Percentiles rank a stretch among this genome's conserved stretches.
These are phyloP conservation scores for Hirtodrosophila trivittata DNA, from an alignment of 2,888 invertebrate species.

Conservation along the genomic window DNA sequence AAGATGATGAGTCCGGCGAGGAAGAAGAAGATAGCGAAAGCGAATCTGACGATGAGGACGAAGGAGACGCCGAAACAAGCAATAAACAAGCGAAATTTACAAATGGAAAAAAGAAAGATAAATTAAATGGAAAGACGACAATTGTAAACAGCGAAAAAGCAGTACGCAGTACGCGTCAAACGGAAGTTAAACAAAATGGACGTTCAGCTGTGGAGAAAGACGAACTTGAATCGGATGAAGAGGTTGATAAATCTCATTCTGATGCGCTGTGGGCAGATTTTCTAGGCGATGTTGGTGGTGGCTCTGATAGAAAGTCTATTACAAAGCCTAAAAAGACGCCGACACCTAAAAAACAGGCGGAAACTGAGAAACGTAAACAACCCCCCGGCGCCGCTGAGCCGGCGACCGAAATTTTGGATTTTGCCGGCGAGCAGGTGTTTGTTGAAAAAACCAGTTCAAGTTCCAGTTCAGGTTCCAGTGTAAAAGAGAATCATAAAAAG, in stretches of 20 bases:
- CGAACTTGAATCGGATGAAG: conserved; percentile 84
- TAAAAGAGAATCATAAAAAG: conserved; percentile 66
- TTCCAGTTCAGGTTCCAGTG: conserved; percentile 73
- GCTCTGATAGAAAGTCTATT: conserved; percentile 23
- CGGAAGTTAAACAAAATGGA: conserved; percentile 31
- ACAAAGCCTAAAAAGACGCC: conserved; percentile 30
- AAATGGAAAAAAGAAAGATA: conserved; percentile 35
- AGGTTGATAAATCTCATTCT: conserved; percentile 87
- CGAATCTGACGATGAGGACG: conserved; percentile 55
- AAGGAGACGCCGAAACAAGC: conserved; percentile 11
- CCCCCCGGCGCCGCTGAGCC: conserved; percentile 65
- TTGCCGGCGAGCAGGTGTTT: conserved; percentile 92
- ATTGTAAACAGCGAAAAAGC: not conserved
- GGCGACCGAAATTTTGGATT: conserved; percentile 90
- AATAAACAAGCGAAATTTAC: conserved; percentile 20
- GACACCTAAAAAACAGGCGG: conserved; percentile 12
- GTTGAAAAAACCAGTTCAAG: conserved; percentile 86
- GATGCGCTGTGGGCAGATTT: conserved; percentile 93
- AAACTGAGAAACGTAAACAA: conserved; percentile 11
- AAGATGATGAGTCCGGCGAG: conserved; percentile 72
- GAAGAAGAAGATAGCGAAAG: conserved; percentile 79
- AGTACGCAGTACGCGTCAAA: conserved; percentile 66
- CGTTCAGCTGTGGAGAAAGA: conserved; percentile 70
- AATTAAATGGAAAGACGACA: conserved; percentile 16
- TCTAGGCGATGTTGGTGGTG: conserved; percentile 88